phyloP scores from a whole-genome alignment of 1,140 invertebrate genomes.

The Heliconius hermathena region DNA sequence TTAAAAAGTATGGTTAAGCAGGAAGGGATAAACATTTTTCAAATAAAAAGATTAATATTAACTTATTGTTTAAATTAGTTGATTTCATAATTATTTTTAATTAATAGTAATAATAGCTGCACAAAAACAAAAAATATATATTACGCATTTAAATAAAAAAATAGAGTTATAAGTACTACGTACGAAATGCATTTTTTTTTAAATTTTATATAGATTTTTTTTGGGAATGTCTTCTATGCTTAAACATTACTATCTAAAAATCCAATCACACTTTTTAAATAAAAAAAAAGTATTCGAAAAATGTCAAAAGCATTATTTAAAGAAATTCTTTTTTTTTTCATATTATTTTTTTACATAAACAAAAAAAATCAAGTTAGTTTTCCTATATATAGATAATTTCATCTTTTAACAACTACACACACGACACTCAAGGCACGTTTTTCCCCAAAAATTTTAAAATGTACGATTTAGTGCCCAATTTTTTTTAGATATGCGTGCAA shows the following conservation, averaged over 20 bases:
- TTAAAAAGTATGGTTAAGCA: too few relatives aligned
- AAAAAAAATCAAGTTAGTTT: background rate
- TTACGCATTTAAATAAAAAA: conserved; percentile 24
- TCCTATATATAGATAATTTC: background rate
- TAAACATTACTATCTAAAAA: conserved; percentile 1
- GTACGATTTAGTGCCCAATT: conserved; percentile 6
- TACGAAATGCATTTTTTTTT: conserved; percentile 29
- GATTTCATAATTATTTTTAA: background rate
- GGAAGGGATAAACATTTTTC: background rate
- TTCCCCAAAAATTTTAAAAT: background rate
- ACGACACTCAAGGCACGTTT: conserved; percentile 18
- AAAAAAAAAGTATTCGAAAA: background rate
- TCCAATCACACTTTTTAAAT: conserved; percentile 9
- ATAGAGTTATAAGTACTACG: conserved; percentile 22
- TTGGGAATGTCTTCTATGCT: conserved; percentile 26
- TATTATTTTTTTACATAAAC: background rate
- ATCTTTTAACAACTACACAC: conserved; percentile 8
- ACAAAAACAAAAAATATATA: background rate
- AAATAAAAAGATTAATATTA: background rate
- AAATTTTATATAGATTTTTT: conserved; percentile 5
- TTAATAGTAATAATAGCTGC: background rate
- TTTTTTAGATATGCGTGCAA: conserved; percentile 23
- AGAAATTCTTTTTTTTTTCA: background rate
- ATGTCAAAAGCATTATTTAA: conserved; percentile 5
- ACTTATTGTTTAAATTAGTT: background rate